These are phyloP conservation scores for Nipponacmea schrenckii DNA, from an alignment of 2,888 invertebrate species.

Conservation along the genomic window DNA sequence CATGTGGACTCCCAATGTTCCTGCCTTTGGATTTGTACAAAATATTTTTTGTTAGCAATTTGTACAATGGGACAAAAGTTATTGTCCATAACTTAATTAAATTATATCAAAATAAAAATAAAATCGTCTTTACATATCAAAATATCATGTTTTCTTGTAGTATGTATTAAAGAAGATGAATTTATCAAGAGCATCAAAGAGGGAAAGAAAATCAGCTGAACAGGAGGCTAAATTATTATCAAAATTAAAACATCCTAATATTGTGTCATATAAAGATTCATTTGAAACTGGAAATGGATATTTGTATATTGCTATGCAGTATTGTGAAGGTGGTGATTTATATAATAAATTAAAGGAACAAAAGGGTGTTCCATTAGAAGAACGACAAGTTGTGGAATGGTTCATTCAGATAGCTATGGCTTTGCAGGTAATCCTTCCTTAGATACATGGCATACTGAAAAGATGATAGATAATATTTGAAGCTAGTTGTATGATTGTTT, in stretches of 20 bases:
- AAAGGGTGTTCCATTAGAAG: conserved; percentile 65
- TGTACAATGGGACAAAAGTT: too few species aligned
- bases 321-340: conserved; percentile 70
- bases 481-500: conserved; percentile 2
- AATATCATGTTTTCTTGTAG: conserved; percentile 46
- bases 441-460: background rate
- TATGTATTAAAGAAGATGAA: conserved; percentile 69
- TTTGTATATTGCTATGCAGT: conserved; percentile 70
- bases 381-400: conserved; percentile 70
- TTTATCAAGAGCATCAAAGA: conserved; percentile 62
- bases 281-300: conserved; percentile 67
- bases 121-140: too few species aligned
- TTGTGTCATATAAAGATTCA: conserved; percentile 70
- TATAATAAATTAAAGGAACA: conserved; percentile 68
- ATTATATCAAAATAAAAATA: too few species aligned
- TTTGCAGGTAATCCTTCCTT: conserved; percentile 62
- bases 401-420: conserved; percentile 71
- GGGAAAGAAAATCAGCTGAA: conserved; percentile 66
- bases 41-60: too few species aligned
- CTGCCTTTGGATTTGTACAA: too few species aligned
- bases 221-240: conserved; percentile 68
- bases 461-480: too few species aligned
- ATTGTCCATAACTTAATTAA: too few species aligned
- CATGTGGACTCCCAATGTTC: too few species aligned
- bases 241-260: conserved; percentile 69